Conservation (phyloP, 2,797 vertebrate species). For the Artibeus lituratus region DNA sequence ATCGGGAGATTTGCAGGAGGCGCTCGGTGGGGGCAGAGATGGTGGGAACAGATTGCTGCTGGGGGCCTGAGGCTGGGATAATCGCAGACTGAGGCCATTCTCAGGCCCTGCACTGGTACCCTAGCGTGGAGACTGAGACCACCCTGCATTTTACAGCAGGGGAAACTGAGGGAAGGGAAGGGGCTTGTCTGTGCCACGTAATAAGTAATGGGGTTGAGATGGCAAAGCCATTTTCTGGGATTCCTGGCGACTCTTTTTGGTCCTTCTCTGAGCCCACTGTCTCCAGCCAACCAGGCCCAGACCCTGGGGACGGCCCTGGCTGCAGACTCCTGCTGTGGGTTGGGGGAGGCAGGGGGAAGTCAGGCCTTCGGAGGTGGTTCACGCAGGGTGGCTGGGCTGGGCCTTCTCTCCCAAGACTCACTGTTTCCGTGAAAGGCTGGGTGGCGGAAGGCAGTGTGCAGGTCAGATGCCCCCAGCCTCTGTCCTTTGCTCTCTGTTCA, state of each 20-base stretch:
- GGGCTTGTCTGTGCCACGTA: background rate
- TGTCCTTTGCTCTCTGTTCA: background rate
- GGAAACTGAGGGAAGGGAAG: background rate
- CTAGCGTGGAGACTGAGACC: background rate
- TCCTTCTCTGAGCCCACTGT: background rate
- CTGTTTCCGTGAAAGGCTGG: background rate
- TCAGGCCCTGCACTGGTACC: background rate
- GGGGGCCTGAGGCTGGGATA: constrained; percentile 35
- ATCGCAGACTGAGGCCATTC: constrained; percentile 55
- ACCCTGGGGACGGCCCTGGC: background rate
- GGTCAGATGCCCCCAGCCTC: accelerated
- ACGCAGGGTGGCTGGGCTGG: accelerated
- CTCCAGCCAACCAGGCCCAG: background rate
- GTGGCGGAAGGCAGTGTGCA: accelerated
- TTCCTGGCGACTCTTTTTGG: background rate
- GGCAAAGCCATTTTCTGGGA: background rate
- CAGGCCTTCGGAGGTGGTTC: too few relatives aligned
- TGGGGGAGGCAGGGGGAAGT: background rate
- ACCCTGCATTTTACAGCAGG: background rate
- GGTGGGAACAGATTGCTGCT: constrained; percentile 56
- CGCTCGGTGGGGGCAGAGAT: constrained; percentile 84
- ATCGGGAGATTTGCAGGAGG: constrained; percentile 87
- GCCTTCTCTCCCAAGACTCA: background rate
- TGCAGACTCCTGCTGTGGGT: background rate
- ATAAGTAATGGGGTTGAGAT: background rate